Conservation (phyloP, 1,140 invertebrate species). For the Orius insidiosus region DNA sequence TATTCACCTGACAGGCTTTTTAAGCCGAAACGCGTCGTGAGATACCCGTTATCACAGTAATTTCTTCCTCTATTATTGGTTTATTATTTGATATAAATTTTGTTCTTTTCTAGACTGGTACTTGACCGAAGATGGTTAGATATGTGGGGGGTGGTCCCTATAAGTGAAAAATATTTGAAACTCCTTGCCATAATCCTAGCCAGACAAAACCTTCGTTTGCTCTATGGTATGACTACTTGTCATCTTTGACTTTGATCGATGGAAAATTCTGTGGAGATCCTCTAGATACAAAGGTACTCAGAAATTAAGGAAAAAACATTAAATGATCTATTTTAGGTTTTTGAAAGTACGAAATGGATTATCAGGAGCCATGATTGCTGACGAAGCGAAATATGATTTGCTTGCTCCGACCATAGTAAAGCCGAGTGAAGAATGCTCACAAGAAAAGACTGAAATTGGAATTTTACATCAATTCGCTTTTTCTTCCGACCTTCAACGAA, state of each 20-base stretch:
- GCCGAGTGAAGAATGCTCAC: conserved; percentile 24
- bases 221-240: conserved; percentile 67
- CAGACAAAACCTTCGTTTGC: conserved; percentile 29
- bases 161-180: conserved; percentile 23
- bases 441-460: conserved; percentile 5
- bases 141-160: conserved; percentile 63
- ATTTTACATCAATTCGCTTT: conserved; percentile 89
- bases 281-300: conserved; percentile 66
- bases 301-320: not conserved
- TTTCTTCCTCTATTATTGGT: too few relatives aligned
- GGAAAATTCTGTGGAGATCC: conserved; percentile 74
- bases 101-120: conserved; percentile 66
- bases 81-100: too few relatives aligned
- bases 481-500: conserved; percentile 75
- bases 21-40: too few relatives aligned
- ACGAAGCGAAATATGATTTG: conserved; percentile 56
- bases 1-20: too few relatives aligned
- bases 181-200: conserved; percentile 31
- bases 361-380: conserved; percentile 61
- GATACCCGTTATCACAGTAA: too few relatives aligned
- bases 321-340: conserved; percentile 38
- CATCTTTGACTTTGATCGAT: conserved; percentile 72
- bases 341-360: conserved; percentile 58
- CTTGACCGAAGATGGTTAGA: conserved; percentile 82
- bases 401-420: conserved; percentile 62